Conservation (phyloP, 2,888 invertebrate genomes). For the Cerastis rubricosa region DNA sequence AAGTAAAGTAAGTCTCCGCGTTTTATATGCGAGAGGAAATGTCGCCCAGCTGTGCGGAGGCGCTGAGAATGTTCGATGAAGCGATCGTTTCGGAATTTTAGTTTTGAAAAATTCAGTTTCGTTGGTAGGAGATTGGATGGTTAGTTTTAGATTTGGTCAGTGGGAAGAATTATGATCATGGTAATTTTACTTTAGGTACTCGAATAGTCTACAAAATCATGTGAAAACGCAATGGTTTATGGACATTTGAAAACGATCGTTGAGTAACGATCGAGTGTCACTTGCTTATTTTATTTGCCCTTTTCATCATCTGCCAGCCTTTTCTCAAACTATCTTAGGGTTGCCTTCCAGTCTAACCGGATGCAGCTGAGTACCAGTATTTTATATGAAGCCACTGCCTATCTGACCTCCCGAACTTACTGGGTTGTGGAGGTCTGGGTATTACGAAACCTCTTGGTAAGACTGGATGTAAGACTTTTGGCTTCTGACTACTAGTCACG, state of each 20-base stretch:
- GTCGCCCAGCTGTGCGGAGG: conserved; percentile 39
- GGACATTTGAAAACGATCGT: neutral
- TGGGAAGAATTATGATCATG: too few relatives aligned
- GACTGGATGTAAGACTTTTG: too few relatives aligned
- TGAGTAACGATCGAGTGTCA: neutral
- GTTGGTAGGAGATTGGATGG: neutral
- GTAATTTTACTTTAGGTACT: too few relatives aligned
- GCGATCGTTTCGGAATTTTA: conserved; percentile 36
- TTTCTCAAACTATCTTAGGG: too few relatives aligned
- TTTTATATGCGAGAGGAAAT: conserved; percentile 57
- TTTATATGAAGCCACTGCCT: too few relatives aligned
- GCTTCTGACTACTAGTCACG: too few relatives aligned
- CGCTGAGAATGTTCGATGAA: conserved; percentile 53
- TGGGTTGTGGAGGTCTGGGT: too few relatives aligned
- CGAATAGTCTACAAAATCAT: neutral
- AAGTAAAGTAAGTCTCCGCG: conserved; percentile 69
- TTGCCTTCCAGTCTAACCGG: too few relatives aligned
- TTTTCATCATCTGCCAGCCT: too few relatives aligned
- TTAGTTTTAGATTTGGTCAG: conserved; percentile 19
- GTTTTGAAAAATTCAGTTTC: conserved; percentile 33
- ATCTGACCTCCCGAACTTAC: too few relatives aligned
- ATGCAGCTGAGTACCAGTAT: too few relatives aligned
- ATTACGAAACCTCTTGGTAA: too few relatives aligned
- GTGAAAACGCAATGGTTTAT: neutral
- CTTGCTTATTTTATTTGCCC: neutral